A percentile compares a stretch with the other conserved stretches of the same genome.
Evolutionary conservation across 2,888 invertebrate species (phyloP).

Genomic region (Macrosoma leucophasiata): DNA sequence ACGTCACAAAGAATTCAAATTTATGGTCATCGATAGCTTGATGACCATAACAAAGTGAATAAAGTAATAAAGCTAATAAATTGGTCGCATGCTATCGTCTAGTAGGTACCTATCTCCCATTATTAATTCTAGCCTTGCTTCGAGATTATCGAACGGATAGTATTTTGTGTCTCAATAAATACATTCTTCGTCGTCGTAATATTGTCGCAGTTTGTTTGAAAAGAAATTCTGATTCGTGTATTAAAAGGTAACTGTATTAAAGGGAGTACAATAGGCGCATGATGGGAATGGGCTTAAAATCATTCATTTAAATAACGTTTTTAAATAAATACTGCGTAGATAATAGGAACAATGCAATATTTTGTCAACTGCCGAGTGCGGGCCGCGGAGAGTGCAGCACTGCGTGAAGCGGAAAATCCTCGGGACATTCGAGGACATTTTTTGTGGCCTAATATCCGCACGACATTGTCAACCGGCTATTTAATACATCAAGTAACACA

Average conservation of each 20-base stretch:
- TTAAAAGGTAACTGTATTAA: slow-evolving; percentile 56
- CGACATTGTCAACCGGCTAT: slow-evolving; percentile 74
- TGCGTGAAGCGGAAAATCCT: slow-evolving; percentile 76
- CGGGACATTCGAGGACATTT: slow-evolving; percentile 73
- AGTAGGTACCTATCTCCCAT: slow-evolving; percentile 27
- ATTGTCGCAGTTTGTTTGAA: slow-evolving; percentile 15
- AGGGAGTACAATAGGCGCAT: slow-evolving; percentile 58
- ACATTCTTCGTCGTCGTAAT: slow-evolving; percentile 13
- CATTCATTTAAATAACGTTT: slow-evolving; percentile 76
- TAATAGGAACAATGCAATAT: slow-evolving; percentile 76
- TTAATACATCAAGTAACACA: slow-evolving; percentile 73
- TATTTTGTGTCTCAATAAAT: slow-evolving; percentile 14
- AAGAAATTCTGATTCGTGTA: slow-evolving; percentile 20
- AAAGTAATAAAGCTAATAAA: slow-evolving; percentile 67
- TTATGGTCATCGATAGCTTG: slow-evolving; percentile 67
- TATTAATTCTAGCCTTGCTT: slow-evolving; percentile 27
- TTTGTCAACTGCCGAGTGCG: slow-evolving; percentile 74
- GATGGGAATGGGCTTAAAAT: slow-evolving; percentile 69
- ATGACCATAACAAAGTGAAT: slow-evolving; percentile 68
- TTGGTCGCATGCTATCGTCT: slow-evolving; percentile 50
- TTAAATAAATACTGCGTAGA: slow-evolving; percentile 73
- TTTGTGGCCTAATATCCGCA: slow-evolving; percentile 75
- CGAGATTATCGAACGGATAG: slow-evolving; percentile 15
- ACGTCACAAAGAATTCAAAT: slow-evolving; percentile 72
- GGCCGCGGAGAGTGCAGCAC: slow-evolving; percentile 65